A percentile compares a stretch with the other conserved stretches of the same genome.
phyloP scores from a whole-genome alignment of 2,888 invertebrate species.

The Lepidocyrtoides sp. region DNA sequence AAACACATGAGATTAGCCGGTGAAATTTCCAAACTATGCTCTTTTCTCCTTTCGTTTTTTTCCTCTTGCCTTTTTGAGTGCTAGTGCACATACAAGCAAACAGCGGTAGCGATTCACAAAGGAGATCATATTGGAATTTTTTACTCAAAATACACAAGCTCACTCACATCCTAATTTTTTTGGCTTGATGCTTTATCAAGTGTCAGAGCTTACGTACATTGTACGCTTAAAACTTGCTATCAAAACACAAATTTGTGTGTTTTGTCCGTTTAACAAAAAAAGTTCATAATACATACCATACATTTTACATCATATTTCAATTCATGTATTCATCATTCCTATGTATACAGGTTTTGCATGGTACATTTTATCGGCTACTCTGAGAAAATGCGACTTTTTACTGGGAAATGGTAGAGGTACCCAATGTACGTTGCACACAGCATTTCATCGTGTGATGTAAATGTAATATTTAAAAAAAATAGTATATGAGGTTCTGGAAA shows the following conservation, averaged over 20 bases:
- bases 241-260: background rate
- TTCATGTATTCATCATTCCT: slow-evolving; percentile 61
- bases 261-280: background rate
- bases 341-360: background rate
- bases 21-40: slow-evolving; percentile 81
- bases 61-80: slow-evolving; percentile 58
- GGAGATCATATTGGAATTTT: slow-evolving; percentile 15
- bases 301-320: slow-evolving; percentile 42
- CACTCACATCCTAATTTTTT: background rate
- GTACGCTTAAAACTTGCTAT: background rate
- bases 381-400: background rate
- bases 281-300: background rate
- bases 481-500: background rate
- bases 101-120: background rate
- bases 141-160: slow-evolving; percentile 28
- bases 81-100: background rate
- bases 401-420: background rate
- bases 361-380: background rate
- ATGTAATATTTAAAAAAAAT: background rate
- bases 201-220: background rate
- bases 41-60: slow-evolving; percentile 45
- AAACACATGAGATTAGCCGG: slow-evolving; percentile 85
- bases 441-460: background rate
- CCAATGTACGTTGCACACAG: background rate
- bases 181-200: slow-evolving; percentile 33